phyloP scores from a whole-genome alignment of 1,140 invertebrate genomes.

The Leguminivora glycinivorella region DNA sequence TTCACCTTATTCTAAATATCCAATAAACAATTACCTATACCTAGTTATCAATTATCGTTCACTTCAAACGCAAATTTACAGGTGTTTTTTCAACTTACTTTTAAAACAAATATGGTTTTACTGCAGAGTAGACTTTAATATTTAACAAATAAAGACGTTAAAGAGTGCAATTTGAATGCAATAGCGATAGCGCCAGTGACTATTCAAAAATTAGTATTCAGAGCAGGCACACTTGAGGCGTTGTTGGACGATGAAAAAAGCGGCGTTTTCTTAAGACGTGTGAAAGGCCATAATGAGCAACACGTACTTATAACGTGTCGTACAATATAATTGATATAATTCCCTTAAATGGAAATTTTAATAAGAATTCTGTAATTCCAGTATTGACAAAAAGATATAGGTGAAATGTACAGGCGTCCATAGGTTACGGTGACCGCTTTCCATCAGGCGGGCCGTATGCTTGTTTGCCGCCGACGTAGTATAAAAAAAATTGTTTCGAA shows the following conservation, averaged over 20 bases:
- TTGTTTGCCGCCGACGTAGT: no score
- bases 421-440: no score
- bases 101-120: neutral
- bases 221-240: neutral
- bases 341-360: neutral
- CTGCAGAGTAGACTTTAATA: constrained; percentile 1
- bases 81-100: neutral
- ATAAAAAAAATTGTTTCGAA: no score
- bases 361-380: neutral
- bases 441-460: no score
- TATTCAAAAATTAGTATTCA: constrained; percentile 23
- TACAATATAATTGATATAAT: constrained; percentile 4
- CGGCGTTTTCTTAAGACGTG: constrained; percentile 19
- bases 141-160: neutral
- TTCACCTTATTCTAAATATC: constrained; percentile 9
- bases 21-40: constrained; percentile 24
- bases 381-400: neutral
- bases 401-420: no score
- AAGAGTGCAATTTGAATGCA: neutral
- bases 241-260: constrained; percentile 17
- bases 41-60: constrained; percentile 11
- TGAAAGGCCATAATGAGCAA: constrained; percentile 18
- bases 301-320: constrained; percentile 12
- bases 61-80: constrained; percentile 2
- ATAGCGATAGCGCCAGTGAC: neutral